Conservation (phyloP, 1,140 invertebrate species). For the Pinna nobilis region DNA sequence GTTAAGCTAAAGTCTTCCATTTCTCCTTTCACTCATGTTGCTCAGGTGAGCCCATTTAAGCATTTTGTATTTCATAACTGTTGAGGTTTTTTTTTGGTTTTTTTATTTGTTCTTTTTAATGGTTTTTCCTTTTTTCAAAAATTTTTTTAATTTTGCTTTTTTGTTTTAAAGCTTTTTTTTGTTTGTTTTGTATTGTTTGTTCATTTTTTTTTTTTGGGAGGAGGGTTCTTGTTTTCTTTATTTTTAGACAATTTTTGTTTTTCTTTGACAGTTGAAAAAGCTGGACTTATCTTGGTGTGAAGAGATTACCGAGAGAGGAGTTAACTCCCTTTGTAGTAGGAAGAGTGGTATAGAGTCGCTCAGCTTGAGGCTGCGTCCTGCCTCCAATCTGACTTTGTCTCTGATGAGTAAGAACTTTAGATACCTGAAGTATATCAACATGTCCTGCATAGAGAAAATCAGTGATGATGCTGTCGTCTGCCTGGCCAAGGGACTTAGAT, state of each 20-base stretch:
- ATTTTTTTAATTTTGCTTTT: not conserved
- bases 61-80: conserved; percentile 1
- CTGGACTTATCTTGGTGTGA: conserved; percentile 38
- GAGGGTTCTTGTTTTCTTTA: no score
- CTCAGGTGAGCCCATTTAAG: no score
- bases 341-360: conserved; percentile 7
- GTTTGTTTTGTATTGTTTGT: no score
- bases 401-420: conserved; percentile 8
- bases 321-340: conserved; percentile 26
- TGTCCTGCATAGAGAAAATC: conserved; percentile 1
- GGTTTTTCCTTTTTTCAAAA: not conserved
- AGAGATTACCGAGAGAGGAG: conserved; percentile 31
- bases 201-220: no score
- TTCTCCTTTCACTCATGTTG: no score
- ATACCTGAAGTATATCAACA: not conserved
- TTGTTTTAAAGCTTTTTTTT: not conserved
- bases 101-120: not conserved
- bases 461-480: conserved; percentile 29
- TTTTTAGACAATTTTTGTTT: no score
- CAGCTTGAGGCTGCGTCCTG: conserved; percentile 13
- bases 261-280: no score
- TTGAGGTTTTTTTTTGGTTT: not conserved
- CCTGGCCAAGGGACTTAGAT: conserved; percentile 20
- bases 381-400: conserved; percentile 12
- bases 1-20: no score